Evolutionary conservation across 2,888 invertebrate genomes (phyloP), one percentile per base, ranked within the genome.

Genomic region (Caenorhabditis zanzibari): DNA sequence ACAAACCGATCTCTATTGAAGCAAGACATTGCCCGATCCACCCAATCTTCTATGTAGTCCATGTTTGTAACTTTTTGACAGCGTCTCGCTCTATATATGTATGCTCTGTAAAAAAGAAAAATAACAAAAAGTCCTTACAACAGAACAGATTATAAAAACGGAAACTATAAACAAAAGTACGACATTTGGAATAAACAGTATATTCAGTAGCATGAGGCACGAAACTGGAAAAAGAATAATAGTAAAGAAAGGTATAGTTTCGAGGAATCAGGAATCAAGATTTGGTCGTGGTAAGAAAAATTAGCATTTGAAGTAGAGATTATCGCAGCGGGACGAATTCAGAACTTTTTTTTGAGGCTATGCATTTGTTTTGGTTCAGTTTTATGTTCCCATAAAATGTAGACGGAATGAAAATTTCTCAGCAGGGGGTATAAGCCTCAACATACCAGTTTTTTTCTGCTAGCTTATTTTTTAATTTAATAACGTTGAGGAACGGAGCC

Each of bases 41-140:
- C 86, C 88, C 88, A 88, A 63, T 88, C 88, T 38, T 88, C 83
- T 47, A 88, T 82, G 54, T 75, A 75, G 44, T 87, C 85, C 87
- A 87, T 87, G 38, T 75, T 63, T 54, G 12, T 24, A 58, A 58
- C 22, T 61, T n/a, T 44, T 24, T 26, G 44, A 14, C n/a, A 16
- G 12, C 38, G 14, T 59, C 10, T 38, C 58, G 24, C 38, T 12
- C 12, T 38, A 2, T 6, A 12, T 24, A 9, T 12, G 24, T 26
- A 26, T 26, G 19, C 19, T 54, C 54, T 54, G 24, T 7, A 54
- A 54, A 54, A 22, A 12, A 12, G 9, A 63, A 41, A 63, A 22
- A 41, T 35, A 12, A 61, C 19, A 61, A 38, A 41, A 61, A 61
- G 35, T 16, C 19, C 4, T 7, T 7, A 19, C n/a, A 56, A 26